These are phyloP conservation scores for Pseudoips prasinana DNA, from an alignment of 2,888 invertebrate genomes.

Conservation along the genomic window DNA sequence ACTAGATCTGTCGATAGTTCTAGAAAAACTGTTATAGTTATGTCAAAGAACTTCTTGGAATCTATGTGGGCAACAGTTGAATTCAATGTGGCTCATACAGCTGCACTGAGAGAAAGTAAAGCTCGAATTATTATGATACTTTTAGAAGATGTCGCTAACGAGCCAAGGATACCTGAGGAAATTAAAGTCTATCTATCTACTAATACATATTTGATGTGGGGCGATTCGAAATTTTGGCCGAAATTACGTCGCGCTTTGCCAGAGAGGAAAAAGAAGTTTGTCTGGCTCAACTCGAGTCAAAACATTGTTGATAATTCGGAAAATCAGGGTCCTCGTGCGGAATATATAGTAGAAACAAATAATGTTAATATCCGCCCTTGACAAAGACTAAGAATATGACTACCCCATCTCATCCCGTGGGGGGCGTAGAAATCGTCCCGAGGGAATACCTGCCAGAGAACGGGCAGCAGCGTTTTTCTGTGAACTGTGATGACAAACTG, in stretches of 20 bases:
- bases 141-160: slow-evolving; percentile 77
- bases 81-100: slow-evolving; percentile 77
- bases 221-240: slow-evolving; percentile 90
- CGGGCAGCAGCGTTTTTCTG: too few species aligned
- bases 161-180: slow-evolving; percentile 59
- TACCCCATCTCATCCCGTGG: too few species aligned
- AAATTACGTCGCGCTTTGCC: slow-evolving; percentile 87
- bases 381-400: too few species aligned
- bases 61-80: slow-evolving; percentile 85
- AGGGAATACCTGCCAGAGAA: too few species aligned
- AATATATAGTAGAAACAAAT: too few species aligned
- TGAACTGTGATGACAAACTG: too few species aligned
- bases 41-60: slow-evolving; percentile 34
- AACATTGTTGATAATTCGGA: too few species aligned
- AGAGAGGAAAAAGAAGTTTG: slow-evolving; percentile 11
- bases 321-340: too few species aligned
- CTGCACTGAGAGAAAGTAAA: slow-evolving; percentile 66
- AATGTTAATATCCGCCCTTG: too few species aligned
- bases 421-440: too few species aligned
- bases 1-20: slow-evolving; percentile 15
- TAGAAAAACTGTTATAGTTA: slow-evolving; percentile 19
- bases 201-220: slow-evolving; percentile 91
- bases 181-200: slow-evolving; percentile 85
- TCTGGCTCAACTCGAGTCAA: neutral
- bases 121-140: slow-evolving; percentile 87